phyloP scores from a whole-genome alignment of 23 tunicate genomes.

The Botrylloides violaceus region DNA sequence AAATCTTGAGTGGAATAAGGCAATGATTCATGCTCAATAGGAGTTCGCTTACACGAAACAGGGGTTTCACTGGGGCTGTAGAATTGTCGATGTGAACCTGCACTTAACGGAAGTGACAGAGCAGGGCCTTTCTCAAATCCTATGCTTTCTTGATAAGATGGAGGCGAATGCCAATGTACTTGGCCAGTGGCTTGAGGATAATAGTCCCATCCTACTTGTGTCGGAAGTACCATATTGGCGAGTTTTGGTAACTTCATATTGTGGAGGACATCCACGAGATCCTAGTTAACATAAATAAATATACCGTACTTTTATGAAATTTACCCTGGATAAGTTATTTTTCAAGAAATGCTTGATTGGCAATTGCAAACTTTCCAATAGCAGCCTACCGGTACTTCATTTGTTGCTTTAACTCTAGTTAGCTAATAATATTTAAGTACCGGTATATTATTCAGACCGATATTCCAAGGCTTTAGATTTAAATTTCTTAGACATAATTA shows the following conservation, averaged over 20 bases:
- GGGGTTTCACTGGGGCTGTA: background rate
- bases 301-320: too few relatives aligned
- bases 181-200: constrained; percentile 8
- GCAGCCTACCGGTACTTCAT: too few relatives aligned
- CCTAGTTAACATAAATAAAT: too few relatives aligned
- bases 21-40: constrained; percentile 71
- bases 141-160: constrained; percentile 12
- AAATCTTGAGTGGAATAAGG: constrained; percentile 4
- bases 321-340: too few relatives aligned
- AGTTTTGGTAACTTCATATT: constrained; percentile 17
- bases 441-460: too few relatives aligned
- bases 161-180: background rate
- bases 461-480: too few relatives aligned
- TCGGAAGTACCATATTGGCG: constrained; percentile 14
- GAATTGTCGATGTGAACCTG: background rate
- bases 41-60: constrained; percentile 24
- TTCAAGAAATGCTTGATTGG: too few relatives aligned
- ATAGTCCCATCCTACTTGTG: background rate
- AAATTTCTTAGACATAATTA: background rate
- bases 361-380: too few relatives aligned
- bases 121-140: constrained; percentile 4
- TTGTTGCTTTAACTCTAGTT: too few relatives aligned
- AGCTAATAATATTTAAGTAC: too few relatives aligned
- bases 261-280: constrained; percentile 13
- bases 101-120: background rate